A percentile compares a stretch with the other conserved stretches of the same genome.
Conservation (phyloP, 1,140 invertebrate species). For the Akabosia matsudoensis region DNA sequence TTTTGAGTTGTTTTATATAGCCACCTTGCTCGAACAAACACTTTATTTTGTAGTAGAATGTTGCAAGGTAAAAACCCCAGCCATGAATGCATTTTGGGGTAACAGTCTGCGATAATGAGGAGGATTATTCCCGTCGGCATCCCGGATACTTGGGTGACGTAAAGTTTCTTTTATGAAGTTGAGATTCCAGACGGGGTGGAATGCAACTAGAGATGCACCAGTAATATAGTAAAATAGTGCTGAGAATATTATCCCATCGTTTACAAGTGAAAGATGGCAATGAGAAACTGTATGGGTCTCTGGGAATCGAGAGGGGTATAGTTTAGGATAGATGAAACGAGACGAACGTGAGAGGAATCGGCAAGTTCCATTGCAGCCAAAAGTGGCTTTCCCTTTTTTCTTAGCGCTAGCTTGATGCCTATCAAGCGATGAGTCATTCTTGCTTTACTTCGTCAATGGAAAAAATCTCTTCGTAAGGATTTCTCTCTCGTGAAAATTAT, state of each 20-base stretch:
- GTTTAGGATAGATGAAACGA: neutral
- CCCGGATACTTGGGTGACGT: neutral
- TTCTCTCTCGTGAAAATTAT: too few species aligned
- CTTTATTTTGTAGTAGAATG: neutral
- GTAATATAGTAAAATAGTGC: neutral
- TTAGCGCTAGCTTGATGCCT: neutral
- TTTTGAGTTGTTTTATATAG: too few species aligned
- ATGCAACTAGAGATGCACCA: neutral
- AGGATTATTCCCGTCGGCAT: neutral
- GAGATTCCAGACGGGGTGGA: neutral
- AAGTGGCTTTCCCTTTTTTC: too few species aligned
- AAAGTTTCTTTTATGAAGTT: neutral
- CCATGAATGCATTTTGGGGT: neutral
- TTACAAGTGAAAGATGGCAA: neutral
- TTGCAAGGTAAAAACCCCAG: neutral
- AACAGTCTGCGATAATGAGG: neutral
- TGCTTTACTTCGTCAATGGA: too few species aligned
- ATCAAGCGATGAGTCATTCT: neutral
- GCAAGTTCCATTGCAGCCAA: conserved; percentile 2
- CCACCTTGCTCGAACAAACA: neutral
- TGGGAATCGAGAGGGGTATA: neutral
- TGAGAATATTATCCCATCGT: neutral
- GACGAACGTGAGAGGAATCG: neutral
- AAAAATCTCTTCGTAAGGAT: too few species aligned
- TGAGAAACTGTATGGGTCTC: neutral